Conservation (phyloP, 2,888 invertebrate species). For the Tinea semifulvella region DNA sequence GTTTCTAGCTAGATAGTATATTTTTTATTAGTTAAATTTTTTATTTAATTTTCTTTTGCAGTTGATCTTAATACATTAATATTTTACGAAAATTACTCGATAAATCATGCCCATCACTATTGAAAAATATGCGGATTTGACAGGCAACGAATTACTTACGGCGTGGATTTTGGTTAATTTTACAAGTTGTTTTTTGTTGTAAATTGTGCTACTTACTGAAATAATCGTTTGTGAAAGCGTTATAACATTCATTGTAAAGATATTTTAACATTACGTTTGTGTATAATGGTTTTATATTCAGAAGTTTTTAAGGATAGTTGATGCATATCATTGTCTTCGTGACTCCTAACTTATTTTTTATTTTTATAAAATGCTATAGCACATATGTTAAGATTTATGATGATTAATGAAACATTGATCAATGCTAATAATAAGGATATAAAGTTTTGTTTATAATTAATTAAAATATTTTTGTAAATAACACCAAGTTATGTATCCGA, state of each 20-base stretch:
- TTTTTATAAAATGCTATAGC: conserved; percentile 53
- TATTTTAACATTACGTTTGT: background rate
- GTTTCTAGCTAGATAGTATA: too few relatives aligned
- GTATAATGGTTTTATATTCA: conserved; percentile 49
- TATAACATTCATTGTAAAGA: background rate
- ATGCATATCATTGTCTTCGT: conserved; percentile 57
- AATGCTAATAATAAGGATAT: background rate
- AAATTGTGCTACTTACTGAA: background rate
- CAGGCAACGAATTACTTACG: conserved; percentile 40
- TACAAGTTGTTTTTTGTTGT: conserved; percentile 25
- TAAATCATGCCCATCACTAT: background rate
- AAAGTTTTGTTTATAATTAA: conserved; percentile 30
- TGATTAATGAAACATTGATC: conserved; percentile 17
- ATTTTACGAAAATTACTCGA: background rate
- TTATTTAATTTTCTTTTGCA: too few relatives aligned
- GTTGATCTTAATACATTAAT: too few relatives aligned
- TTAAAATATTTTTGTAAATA: conserved; percentile 22
- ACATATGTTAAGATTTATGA: conserved; percentile 36
- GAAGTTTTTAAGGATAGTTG: conserved; percentile 59
- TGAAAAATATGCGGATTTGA: background rate
- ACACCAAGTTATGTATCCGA: conserved; percentile 71
- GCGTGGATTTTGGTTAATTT: conserved; percentile 58
- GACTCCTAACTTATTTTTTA: conserved; percentile 44
- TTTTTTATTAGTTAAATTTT: too few relatives aligned
- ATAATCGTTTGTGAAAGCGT: background rate